Percentiles rank a stretch among this genome's conserved stretches.
Conservation (phyloP, 2,113 vertebrate genomes). For the Theristicus caerulescens region DNA sequence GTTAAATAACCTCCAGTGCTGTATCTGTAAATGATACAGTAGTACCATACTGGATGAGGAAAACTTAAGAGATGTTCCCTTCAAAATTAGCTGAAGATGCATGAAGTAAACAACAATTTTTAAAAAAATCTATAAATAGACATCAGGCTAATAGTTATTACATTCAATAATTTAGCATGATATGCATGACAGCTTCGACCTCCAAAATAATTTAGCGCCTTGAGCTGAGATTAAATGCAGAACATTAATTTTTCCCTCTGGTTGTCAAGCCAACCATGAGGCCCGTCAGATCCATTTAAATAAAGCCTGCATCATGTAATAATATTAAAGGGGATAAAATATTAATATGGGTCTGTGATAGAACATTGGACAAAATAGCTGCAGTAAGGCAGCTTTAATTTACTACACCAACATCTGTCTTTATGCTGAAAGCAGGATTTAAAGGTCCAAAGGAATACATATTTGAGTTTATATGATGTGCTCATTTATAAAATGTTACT, state of each 20-base stretch:
- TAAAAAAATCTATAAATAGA: conserved; percentile 65
- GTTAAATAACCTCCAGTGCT: neutral
- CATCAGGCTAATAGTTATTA: conserved; percentile 73
- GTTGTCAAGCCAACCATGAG: conserved; percentile 81
- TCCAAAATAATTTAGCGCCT: conserved; percentile 80
- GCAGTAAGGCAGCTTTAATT: conserved; percentile 69
- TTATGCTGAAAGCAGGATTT: conserved; percentile 59
- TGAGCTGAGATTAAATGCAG: conserved; percentile 79
- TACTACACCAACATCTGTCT: conserved; percentile 67
- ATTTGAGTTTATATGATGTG: neutral
- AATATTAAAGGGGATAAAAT: conserved; percentile 81
- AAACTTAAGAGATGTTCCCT: conserved; percentile 4
- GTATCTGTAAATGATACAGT: neutral
- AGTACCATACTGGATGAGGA: neutral
- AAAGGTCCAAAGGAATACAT: conserved; percentile 40
- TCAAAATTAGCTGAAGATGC: conserved; percentile 63
- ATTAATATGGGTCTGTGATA: conserved; percentile 72
- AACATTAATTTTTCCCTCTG: conserved; percentile 80
- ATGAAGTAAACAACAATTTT: conserved; percentile 67
- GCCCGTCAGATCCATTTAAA: conserved; percentile 80
- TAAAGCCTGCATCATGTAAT: conserved; percentile 79
- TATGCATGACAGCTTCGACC: conserved; percentile 74
- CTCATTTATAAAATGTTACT: conserved; percentile 40
- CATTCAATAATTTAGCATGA: conserved; percentile 75
- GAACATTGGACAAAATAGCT: conserved; percentile 69